phyloP scores from a whole-genome alignment of 2,797 vertebrate genomes.

The Cichlasoma orientale region DNA sequence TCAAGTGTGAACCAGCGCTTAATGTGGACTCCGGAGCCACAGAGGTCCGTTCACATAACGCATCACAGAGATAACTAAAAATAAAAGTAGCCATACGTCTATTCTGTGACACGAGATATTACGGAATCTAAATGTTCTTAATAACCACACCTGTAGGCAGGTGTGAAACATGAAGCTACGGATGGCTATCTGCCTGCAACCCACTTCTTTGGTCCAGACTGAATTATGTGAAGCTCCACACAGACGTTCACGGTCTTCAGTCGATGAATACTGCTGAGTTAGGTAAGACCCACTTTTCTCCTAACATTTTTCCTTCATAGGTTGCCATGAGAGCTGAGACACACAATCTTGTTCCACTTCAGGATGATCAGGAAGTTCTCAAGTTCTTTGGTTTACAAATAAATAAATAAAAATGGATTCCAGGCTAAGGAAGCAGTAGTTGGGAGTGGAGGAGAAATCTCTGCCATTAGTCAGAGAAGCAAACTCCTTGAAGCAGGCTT shows the following conservation, averaged over 20 bases:
- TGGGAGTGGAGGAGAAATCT: background rate
- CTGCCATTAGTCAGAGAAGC: background rate
- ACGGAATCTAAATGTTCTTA: background rate
- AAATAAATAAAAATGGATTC: too few relatives aligned
- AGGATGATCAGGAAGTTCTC: background rate
- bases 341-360: background rate
- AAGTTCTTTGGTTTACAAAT: background rate
- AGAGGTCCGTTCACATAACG: background rate
- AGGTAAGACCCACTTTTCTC: background rate
- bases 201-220: background rate
- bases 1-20: conserved; percentile 36
- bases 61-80: background rate
- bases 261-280: background rate
- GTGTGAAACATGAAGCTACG: background rate
- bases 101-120: background rate
- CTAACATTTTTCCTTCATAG: background rate
- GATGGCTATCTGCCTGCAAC: background rate
- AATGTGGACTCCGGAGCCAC: conserved; percentile 8
- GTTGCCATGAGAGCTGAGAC: background rate
- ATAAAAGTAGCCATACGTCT: accelerated
- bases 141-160: background rate
- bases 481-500: background rate
- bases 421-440: background rate
- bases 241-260: background rate
- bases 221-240: background rate